Conservation (phyloP, 2,888 invertebrate genomes). For the Dicranocentrus wangi region DNA sequence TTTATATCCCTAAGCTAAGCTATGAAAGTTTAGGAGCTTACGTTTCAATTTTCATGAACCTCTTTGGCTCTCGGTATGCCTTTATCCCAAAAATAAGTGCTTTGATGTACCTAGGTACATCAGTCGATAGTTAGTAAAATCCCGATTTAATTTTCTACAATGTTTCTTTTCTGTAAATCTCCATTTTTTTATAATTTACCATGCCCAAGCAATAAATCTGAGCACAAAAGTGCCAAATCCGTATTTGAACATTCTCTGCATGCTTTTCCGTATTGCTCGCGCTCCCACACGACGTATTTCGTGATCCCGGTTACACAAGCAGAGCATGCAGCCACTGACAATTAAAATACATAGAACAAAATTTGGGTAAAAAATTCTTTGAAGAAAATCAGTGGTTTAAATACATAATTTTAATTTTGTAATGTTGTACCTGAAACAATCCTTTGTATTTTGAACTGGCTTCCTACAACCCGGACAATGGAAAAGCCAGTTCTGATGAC, state of each 20-base stretch:
- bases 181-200: conserved; percentile 59
- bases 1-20: conserved; percentile 7
- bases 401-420: neutral
- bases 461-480: conserved; percentile 27
- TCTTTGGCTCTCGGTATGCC: conserved; percentile 68
- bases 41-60: conserved; percentile 68
- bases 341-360: conserved; percentile 3
- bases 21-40: conserved; percentile 28
- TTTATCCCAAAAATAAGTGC: conserved; percentile 68
- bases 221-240: conserved; percentile 71
- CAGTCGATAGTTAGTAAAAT: neutral
- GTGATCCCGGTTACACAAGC: conserved; percentile 64
- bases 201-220: conserved; percentile 68
- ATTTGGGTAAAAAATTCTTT: too few species aligned
- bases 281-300: conserved; percentile 58
- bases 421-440: conserved; percentile 43
- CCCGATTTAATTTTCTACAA: neutral
- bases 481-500: conserved; percentile 5
- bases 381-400: neutral
- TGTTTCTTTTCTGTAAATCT: neutral
- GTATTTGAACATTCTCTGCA: conserved; percentile 55
- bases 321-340: conserved; percentile 63
- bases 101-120: conserved; percentile 65
- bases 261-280: conserved; percentile 40
- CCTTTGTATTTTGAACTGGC: neutral